Conservation (phyloP, 1,140 invertebrate genomes). For the Ptiloglossa arizonensis region DNA sequence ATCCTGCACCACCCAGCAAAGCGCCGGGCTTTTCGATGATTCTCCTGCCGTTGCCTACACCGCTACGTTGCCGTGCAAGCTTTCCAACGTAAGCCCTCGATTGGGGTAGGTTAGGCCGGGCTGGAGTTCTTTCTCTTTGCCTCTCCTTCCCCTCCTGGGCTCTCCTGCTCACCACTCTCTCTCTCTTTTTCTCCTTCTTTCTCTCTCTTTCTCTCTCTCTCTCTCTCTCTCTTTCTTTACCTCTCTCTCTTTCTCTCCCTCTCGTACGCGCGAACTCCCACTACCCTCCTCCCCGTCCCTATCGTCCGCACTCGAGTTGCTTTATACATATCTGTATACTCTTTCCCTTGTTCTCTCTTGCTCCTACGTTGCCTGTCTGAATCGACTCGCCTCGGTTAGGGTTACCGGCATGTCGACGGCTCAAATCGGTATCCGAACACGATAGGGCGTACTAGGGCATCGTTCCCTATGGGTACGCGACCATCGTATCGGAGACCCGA, state of each 20-base stretch:
- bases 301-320: slow-evolving; percentile 40
- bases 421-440: slow-evolving; percentile 21
- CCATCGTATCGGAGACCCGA: neutral
- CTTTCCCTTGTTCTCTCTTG: slow-evolving; percentile 51
- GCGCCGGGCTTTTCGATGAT: slow-evolving; percentile 77
- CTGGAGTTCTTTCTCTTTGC: slow-evolving; percentile 55
- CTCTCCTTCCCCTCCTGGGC: slow-evolving; percentile 30
- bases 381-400: slow-evolving; percentile 27
- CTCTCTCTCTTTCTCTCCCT: slow-evolving; percentile 6
- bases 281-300: slow-evolving; percentile 27
- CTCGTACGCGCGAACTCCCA: neutral
- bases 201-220: slow-evolving; percentile 15
- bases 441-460: neutral
- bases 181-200: slow-evolving; percentile 22
- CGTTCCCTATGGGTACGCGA: neutral
- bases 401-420: slow-evolving; percentile 32
- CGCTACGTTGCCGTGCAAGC: slow-evolving; percentile 59
- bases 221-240: slow-evolving; percentile 39
- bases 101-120: slow-evolving; percentile 79
- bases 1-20: slow-evolving; percentile 60
- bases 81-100: slow-evolving; percentile 69
- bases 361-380: slow-evolving; percentile 44
- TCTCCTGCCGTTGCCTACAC: slow-evolving; percentile 63
- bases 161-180: slow-evolving; percentile 18
- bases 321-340: slow-evolving; percentile 45